A percentile compares a stretch with the other conserved stretches of the same genome.
phyloP scores from a whole-genome alignment of 1,140 invertebrate genomes.

The Heliothis subflexa region DNA sequence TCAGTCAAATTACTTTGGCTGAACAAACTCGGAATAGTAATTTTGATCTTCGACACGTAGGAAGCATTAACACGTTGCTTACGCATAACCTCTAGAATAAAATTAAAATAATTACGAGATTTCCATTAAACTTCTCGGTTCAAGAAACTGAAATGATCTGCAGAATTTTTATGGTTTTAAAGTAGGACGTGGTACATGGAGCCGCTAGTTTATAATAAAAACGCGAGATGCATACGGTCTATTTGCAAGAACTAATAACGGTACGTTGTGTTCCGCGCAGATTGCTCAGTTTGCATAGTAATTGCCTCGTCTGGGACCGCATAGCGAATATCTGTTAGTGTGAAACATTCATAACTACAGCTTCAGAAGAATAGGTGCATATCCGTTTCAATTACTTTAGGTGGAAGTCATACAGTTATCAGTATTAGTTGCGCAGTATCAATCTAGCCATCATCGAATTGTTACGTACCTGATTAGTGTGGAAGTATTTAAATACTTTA shows the following conservation, averaged over 20 bases:
- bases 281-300: slow-evolving; percentile 45
- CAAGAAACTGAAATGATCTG: slow-evolving; percentile 20
- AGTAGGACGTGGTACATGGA: slow-evolving; percentile 25
- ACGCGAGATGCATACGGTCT: slow-evolving; percentile 43
- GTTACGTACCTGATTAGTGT: neutral
- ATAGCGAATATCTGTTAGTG: slow-evolving; percentile 15
- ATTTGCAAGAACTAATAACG: slow-evolving; percentile 44
- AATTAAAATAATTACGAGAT: slow-evolving; percentile 32
- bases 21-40: neutral
- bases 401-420: neutral
- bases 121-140: slow-evolving; percentile 29
- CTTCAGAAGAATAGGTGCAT: neutral
- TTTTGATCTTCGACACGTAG: neutral
- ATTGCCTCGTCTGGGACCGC: slow-evolving; percentile 23
- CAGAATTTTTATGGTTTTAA: slow-evolving; percentile 30
- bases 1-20: neutral
- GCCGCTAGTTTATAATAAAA: slow-evolving; percentile 16
- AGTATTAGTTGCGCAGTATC: too few species aligned
- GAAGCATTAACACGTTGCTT: neutral
- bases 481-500: neutral
- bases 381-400: neutral
- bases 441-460: neutral
- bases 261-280: slow-evolving; percentile 26
- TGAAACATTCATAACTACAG: slow-evolving; percentile 31
- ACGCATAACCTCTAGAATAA: slow-evolving; percentile 1